Evolutionary conservation across 1,140 invertebrate genomes (phyloP).

Genomic region (Gonioctena quinquepunctata): DNA sequence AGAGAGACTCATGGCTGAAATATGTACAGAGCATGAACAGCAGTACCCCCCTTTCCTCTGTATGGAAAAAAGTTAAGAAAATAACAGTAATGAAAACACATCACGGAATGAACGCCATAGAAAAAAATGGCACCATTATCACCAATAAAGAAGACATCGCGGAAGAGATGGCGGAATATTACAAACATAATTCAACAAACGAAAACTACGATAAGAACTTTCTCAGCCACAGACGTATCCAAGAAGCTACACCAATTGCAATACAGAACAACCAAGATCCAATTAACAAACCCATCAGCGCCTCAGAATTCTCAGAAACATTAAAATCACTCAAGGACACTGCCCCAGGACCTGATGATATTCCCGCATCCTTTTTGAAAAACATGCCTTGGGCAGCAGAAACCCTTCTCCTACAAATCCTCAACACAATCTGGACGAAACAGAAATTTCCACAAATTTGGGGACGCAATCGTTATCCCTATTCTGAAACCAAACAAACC

Average conservation of each 20-base stretch:
- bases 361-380: not conserved
- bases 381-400: not conserved
- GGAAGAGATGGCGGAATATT: not conserved
- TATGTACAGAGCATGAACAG: not conserved
- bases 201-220: no score
- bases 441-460: not conserved
- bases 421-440: not conserved
- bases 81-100: not conserved
- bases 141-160: not conserved
- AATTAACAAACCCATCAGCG: no score
- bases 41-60: not conserved
- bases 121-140: not conserved
- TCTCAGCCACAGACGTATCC: no score
- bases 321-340: not conserved
- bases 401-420: not conserved
- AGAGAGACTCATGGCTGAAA: constrained; percentile 3
- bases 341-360: not conserved
- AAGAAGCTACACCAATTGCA: no score
- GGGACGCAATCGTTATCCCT: not conserved
- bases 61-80: not conserved
- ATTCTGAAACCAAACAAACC: not conserved
- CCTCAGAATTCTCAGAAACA: not conserved
- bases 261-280: no score
- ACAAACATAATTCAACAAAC: not conserved
- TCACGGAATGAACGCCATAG: not conserved